Conservation (phyloP, 2,113 vertebrate species). For the Malurus alboscapulatus region DNA sequence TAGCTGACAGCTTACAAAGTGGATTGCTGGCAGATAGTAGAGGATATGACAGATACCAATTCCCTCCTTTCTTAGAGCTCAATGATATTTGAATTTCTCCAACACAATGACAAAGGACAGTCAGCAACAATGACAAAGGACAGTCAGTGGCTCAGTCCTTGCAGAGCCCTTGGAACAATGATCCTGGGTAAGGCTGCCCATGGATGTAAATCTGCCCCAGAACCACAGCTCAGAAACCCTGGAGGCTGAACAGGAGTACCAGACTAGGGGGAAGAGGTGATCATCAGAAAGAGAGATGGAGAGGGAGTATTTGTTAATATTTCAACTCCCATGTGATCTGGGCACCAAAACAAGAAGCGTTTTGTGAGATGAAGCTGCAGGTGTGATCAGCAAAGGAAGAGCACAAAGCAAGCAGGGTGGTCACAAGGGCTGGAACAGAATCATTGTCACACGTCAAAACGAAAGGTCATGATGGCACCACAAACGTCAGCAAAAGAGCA, state of each 20-base stretch:
- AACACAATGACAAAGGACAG: neutral
- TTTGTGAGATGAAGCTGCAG: neutral
- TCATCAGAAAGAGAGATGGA: neutral
- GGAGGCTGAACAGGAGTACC: neutral
- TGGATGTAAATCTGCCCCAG: neutral
- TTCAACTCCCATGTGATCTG: rapidly evolving
- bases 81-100: neutral
- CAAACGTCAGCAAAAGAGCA: neutral
- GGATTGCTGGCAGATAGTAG: neutral
- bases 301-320: neutral
- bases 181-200: neutral
- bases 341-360: neutral
- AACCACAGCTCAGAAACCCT: neutral
- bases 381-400: neutral
- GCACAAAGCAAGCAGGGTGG: neutral
- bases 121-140: neutral
- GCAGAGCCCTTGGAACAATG: neutral
- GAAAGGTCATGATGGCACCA: neutral
- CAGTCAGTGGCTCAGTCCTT: neutral
- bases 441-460: neutral
- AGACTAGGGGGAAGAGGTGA: neutral
- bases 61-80: neutral
- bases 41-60: neutral
- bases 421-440: neutral
- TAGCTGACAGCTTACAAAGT: neutral